Percentiles rank a stretch among this genome's conserved stretches.
Evolutionary conservation across 2,797 vertebrate genomes (phyloP).

Genomic region (Pampus argenteus): DNA sequence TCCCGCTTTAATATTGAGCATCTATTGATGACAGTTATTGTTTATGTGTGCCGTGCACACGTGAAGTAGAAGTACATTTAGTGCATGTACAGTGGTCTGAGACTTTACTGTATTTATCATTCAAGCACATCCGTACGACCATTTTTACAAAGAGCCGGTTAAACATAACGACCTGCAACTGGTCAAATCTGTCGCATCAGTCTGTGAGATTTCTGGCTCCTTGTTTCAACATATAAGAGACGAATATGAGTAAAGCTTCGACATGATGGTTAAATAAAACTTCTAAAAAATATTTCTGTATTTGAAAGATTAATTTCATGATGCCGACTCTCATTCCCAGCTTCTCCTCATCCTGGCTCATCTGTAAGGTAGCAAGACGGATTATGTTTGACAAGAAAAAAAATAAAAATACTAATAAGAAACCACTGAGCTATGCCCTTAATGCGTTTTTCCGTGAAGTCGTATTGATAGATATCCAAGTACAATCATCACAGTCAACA

Average conservation of each 20-base stretch:
- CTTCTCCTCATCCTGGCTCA: background rate
- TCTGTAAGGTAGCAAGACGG: conserved; percentile 10
- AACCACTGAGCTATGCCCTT: background rate
- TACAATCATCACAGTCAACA: background rate
- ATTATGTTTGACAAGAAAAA: conserved; percentile 16
- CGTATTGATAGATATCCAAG: background rate
- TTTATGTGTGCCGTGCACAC: too few relatives aligned
- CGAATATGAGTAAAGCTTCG: conserved; percentile 1
- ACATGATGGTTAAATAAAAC: conserved; percentile 6
- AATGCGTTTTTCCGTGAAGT: conserved; percentile 8
- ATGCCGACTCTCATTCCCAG: background rate
- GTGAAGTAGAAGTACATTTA: too few relatives aligned
- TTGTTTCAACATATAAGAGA: background rate
- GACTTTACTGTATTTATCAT: too few relatives aligned
- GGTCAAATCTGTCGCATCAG: too few relatives aligned
- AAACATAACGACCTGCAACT: too few relatives aligned
- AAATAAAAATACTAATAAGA: conserved; percentile 10
- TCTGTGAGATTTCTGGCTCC: conserved; percentile 1
- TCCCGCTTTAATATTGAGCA: background rate
- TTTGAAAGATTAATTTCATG: conserved; percentile 14
- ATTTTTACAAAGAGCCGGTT: too few relatives aligned
- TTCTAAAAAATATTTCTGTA: background rate
- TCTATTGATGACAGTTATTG: too few relatives aligned
- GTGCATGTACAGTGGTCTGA: too few relatives aligned
- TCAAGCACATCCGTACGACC: too few relatives aligned